Evolutionary conservation across 2,113 vertebrate genomes (phyloP), one percentile per base, ranked within the genome.

Genomic region (Forbesichthys papilliferus): DNA sequence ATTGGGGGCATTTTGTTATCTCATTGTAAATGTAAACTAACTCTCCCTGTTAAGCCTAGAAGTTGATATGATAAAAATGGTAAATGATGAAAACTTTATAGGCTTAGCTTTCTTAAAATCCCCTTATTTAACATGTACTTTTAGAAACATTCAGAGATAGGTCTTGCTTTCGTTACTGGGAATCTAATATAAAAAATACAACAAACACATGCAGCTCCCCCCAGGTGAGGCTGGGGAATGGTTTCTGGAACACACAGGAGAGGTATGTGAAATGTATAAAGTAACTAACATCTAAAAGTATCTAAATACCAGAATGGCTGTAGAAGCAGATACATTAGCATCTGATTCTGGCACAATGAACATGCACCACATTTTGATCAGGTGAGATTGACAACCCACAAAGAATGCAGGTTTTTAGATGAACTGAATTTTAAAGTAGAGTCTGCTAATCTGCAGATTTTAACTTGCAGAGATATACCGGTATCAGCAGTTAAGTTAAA

Each of bases 141-240:
- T 64, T 59, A 54, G 72, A 60, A 57, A n/a, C 62, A 68, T 68
- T 36, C 34, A 42, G 36, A 42, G 36, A 42, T 42, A 42, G 5
- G 36, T 42, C 36, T 61, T 64, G 56, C 34, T 20, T 59, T 34
- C 59, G 68, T 58, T 71, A 49, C 64, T 72, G 48, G 54, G 36
- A 51, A 55, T 10, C 51, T 56, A 74, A 63, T 10, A 47, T 48
- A 18, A 63, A 33, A 68, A 64, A 27, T 27, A 27, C 27, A 27
- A 27, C 27, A 27, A 42, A 42, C 76, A 74, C 62, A 62, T 46
- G 62, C 57, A 46, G 59, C 61, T 77, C 42, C 64, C 48, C 63
- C 48, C 63, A 51, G 12, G 9, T 9, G 61, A 54, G 49, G 12
- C n/a, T 9, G 16, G 8, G 16, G 36, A 8, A 42, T 42, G 36